Percentiles rank a stretch among this genome's conserved stretches.
These are phyloP conservation scores for sheep (Ovis aries) DNA, from an alignment of 2,113 vertebrate genomes.

Conservation along the genomic window DNA sequence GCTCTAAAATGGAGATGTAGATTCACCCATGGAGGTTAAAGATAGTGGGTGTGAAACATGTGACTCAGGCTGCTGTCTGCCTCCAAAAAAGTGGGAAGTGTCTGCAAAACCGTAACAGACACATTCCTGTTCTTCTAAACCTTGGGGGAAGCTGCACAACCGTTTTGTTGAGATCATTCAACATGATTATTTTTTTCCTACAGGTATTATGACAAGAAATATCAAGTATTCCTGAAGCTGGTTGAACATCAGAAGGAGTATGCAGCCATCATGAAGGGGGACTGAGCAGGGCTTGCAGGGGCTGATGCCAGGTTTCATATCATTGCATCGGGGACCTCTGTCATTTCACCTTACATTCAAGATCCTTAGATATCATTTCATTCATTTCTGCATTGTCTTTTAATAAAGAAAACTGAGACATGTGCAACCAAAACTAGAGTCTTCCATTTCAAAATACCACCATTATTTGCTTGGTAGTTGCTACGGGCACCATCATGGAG, in stretches of 20 bases:
- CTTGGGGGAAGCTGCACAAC: neutral
- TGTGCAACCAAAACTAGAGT: neutral
- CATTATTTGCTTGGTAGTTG: neutral
- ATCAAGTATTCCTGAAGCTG: slow-evolving; percentile 89
- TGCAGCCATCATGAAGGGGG: slow-evolving; percentile 85
- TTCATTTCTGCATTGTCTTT: neutral
- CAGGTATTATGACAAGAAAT: slow-evolving; percentile 96
- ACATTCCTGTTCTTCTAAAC: neutral
- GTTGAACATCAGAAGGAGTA: slow-evolving; percentile 93
- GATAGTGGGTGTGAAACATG: neutral
- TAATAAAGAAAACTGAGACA: slow-evolving; percentile 52
- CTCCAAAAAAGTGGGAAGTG: neutral
- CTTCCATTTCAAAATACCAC: neutral
- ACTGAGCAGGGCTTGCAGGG: neutral
- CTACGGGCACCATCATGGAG: neutral
- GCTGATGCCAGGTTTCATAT: neutral
- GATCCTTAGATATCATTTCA: neutral
- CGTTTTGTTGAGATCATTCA: neutral
- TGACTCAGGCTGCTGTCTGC: neutral
- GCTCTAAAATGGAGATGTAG: neutral
- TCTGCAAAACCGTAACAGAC: neutral
- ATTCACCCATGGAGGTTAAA: neutral
- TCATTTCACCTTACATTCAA: neutral
- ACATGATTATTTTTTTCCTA: neutral
- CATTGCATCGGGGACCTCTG: neutral